Conservation (phyloP, 1,140 invertebrate species). For the Cydia amplana region DNA sequence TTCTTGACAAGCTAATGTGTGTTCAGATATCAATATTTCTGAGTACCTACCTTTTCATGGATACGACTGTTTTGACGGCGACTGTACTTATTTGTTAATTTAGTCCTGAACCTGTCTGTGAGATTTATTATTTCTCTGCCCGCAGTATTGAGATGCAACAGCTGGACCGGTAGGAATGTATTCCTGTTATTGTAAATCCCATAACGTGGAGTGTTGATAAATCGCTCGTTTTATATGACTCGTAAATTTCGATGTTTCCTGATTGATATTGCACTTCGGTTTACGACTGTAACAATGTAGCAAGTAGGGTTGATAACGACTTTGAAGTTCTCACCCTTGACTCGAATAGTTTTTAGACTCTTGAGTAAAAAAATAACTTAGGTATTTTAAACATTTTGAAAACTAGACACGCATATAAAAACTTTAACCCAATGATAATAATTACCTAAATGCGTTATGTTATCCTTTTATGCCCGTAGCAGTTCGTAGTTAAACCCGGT, state of each 20-base stretch:
- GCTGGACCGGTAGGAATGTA: neutral
- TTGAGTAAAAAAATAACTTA: no score
- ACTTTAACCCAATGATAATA: no score
- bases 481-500: neutral
- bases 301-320: neutral
- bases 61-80: neutral
- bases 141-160: slow-evolving; percentile 1
- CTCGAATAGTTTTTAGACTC: neutral
- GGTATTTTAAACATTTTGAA: no score
- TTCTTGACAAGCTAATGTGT: neutral
- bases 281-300: slow-evolving; percentile 44
- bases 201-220: slow-evolving; percentile 40
- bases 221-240: slow-evolving; percentile 48
- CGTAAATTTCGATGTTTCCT: slow-evolving; percentile 56
- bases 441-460: no score
- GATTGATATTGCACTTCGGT: slow-evolving; percentile 58
- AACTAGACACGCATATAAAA: no score
- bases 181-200: slow-evolving; percentile 40
- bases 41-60: neutral
- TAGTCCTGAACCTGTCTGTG: neutral
- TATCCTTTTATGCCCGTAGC: no score
- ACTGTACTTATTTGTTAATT: slow-evolving; percentile 15
- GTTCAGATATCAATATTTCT: no score
- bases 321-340: neutral
- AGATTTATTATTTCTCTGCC: slow-evolving; percentile 25